phyloP scores from a whole-genome alignment of 2,113 vertebrate species.

The Mustela lutreola region DNA sequence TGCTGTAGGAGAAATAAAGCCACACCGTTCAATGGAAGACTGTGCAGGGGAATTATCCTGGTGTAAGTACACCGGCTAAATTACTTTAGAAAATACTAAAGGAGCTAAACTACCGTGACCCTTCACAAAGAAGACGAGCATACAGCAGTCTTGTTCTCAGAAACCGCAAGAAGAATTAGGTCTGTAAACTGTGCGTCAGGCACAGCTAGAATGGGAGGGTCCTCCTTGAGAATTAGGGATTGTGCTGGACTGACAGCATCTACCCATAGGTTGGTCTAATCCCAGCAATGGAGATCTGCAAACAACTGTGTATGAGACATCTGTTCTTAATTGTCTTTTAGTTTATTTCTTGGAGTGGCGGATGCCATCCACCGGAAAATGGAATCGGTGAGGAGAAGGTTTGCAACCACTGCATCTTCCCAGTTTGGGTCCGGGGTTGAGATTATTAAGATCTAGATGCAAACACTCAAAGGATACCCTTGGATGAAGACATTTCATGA shows the following conservation, averaged over 20 bases:
- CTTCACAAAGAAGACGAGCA: neutral
- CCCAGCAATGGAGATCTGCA: neutral
- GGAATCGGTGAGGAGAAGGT: neutral
- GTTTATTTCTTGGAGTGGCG: neutral
- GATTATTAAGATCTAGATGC: too few relatives aligned
- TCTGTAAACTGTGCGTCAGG: neutral
- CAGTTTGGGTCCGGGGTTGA: neutral
- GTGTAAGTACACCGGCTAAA: fast-evolving
- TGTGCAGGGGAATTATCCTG: too few relatives aligned
- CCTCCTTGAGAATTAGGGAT: neutral
- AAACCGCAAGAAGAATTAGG: neutral
- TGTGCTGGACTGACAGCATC: too few relatives aligned
- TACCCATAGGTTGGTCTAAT: neutral
- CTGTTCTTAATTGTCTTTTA: neutral
- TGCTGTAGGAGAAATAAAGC: neutral
- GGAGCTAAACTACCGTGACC: neutral
- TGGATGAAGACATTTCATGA: neutral
- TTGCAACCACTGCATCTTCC: neutral
- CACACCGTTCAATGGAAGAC: fast-evolving
- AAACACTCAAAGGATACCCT: neutral
- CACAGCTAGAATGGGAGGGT: neutral
- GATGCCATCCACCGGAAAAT: neutral
- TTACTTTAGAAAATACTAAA: neutral
- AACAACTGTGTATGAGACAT: neutral
- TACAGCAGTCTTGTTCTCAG: neutral